Percentiles rank a stretch among this genome's conserved stretches.
phyloP scores from a whole-genome alignment of 2,888 invertebrate species.

The Colletes collaris region DNA sequence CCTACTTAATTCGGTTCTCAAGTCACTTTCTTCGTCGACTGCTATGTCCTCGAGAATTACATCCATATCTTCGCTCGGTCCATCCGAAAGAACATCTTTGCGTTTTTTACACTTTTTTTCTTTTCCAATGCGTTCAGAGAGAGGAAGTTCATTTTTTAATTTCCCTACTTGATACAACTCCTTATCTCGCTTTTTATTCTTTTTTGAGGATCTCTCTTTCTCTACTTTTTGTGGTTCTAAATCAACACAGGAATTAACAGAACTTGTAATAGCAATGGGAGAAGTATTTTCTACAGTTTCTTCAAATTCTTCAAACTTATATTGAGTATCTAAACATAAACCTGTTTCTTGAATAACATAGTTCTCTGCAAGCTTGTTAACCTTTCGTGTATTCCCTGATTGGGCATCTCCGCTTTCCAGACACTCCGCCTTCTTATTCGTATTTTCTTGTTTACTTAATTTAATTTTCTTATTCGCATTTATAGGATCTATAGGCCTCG shows the following conservation, averaged over 20 bases:
- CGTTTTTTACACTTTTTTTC: constrained; percentile 78
- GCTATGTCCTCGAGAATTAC: constrained; percentile 72
- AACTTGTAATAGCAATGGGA: constrained; percentile 61
- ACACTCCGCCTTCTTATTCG: constrained; percentile 56
- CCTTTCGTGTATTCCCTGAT: constrained; percentile 28
- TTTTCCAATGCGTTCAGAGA: constrained; percentile 77
- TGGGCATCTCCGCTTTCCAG: constrained; percentile 43
- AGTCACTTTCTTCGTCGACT: constrained; percentile 82
- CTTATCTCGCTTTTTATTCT: constrained; percentile 83
- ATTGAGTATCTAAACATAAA: constrained; percentile 65
- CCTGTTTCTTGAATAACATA: constrained; percentile 55
- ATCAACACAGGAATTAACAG: constrained; percentile 59
- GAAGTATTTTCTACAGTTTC: constrained; percentile 62
- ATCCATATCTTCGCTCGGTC: constrained; percentile 65
- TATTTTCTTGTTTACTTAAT: constrained; percentile 68
- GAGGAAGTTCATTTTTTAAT: constrained; percentile 74
- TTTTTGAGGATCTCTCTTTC: constrained; percentile 77
- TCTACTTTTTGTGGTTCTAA: constrained; percentile 75
- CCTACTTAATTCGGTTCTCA: constrained; percentile 84
- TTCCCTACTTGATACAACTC: constrained; percentile 83
- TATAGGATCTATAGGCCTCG: constrained; percentile 82
- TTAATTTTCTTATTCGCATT: constrained; percentile 84
- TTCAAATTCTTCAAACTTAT: constrained; percentile 66
- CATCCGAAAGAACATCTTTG: constrained; percentile 66
- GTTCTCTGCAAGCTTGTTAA: constrained; percentile 57